These are phyloP conservation scores for Eciton burchellii DNA, from an alignment of 1,140 invertebrate species.

Conservation along the genomic window DNA sequence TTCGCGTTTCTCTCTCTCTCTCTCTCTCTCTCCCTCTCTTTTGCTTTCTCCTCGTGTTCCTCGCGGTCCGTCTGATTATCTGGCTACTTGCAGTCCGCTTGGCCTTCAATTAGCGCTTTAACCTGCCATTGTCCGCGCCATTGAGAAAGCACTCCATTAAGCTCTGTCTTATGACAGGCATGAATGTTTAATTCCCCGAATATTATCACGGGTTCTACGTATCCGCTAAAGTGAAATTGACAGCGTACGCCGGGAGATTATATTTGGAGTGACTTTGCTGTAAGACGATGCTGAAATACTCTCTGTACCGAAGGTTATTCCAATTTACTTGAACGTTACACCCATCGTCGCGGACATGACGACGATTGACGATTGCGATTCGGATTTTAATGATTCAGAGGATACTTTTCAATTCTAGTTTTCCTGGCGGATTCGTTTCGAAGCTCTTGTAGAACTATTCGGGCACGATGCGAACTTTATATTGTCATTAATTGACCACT, in stretches of 20 bases:
- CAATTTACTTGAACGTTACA: neutral
- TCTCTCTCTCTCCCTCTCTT: neutral
- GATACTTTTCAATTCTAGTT: too few species aligned
- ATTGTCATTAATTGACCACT: too few species aligned
- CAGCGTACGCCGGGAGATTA: neutral
- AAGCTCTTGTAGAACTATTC: too few species aligned
- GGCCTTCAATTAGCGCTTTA: conserved; percentile 44
- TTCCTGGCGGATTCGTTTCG: too few species aligned
- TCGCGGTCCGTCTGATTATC: conserved; percentile 27
- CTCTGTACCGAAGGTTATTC: neutral
- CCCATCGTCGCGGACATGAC: too few species aligned
- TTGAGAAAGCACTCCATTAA: conserved; percentile 49
- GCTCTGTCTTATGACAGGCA: conserved; percentile 19
- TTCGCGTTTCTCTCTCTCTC: neutral
- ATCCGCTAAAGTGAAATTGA: conserved; percentile 21
- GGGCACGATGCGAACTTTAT: too few species aligned
- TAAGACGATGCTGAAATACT: conserved; percentile 26
- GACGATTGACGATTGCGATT: too few species aligned
- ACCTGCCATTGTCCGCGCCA: conserved; percentile 5
- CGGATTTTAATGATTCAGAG: too few species aligned
- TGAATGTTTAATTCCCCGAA: conserved; percentile 42
- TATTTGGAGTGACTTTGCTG: conserved; percentile 17
- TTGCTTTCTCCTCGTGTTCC: too few species aligned
- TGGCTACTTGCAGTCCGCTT: conserved; percentile 12
- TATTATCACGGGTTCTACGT: conserved; percentile 41